These are phyloP conservation scores for Eurystomus gularis DNA, from an alignment of 2,113 vertebrate genomes.

Conservation along the genomic window DNA sequence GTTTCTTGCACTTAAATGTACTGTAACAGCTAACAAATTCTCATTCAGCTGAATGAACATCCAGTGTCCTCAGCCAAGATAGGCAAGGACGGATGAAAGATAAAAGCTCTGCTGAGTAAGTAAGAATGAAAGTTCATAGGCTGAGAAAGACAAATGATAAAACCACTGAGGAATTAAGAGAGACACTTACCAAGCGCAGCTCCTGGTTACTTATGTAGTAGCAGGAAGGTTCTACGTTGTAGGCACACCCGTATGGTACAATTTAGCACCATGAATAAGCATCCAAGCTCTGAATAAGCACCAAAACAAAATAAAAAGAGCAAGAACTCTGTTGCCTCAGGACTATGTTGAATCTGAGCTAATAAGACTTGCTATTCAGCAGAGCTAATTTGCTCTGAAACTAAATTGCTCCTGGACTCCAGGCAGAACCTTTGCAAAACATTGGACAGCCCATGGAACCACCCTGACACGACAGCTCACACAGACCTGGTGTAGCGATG, in stretches of 20 bases:
- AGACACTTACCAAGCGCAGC: background rate
- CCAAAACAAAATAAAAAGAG: background rate
- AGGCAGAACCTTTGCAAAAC: background rate
- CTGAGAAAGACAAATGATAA: background rate
- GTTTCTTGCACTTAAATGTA: background rate
- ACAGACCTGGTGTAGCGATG: background rate
- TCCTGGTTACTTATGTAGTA: background rate
- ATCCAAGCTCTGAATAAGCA: background rate
- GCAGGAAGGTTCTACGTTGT: background rate
- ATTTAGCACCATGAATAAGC: background rate
- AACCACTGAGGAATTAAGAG: background rate
- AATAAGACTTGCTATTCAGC: background rate
- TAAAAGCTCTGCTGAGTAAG: background rate
- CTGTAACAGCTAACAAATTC: background rate
- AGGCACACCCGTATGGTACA: background rate
- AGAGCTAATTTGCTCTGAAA: background rate
- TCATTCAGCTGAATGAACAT: background rate
- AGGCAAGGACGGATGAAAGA: background rate
- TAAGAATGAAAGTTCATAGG: background rate
- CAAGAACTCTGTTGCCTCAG: background rate
- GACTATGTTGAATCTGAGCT: background rate
- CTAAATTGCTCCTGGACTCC: background rate
- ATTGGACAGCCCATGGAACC: background rate
- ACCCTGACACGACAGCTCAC: too few species aligned
- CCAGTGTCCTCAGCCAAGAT: background rate